These are phyloP conservation scores for Coptodon bakossiorum DNA, from an alignment of 2,113 vertebrate genomes.

Conservation along the genomic window DNA sequence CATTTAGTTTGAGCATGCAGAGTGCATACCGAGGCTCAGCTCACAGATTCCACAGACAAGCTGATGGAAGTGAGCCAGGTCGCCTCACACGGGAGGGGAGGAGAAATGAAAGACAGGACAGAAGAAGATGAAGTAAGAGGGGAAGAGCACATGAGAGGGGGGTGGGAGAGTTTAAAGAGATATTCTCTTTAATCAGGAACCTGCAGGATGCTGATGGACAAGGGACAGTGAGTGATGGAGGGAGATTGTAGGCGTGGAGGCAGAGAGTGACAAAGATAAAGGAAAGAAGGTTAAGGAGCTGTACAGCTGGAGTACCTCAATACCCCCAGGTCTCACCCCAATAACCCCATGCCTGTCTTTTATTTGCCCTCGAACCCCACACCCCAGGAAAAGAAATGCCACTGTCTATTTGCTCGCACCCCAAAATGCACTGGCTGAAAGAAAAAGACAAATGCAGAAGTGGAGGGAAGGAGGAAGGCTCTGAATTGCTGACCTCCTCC, in stretches of 20 bases:
- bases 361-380: neutral
- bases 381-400: neutral
- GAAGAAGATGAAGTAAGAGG: slow-evolving; percentile 54
- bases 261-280: slow-evolving; percentile 47
- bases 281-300: slow-evolving; percentile 6
- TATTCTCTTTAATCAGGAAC: slow-evolving; percentile 50
- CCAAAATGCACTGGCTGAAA: neutral
- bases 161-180: slow-evolving; percentile 32
- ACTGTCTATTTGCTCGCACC: neutral
- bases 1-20: slow-evolving; percentile 46
- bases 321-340: neutral
- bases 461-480: neutral
- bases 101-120: slow-evolving; percentile 42
- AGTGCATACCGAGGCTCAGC: slow-evolving; percentile 36
- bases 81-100: slow-evolving; percentile 35
- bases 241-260: slow-evolving; percentile 9
- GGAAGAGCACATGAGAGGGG: neutral
- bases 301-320: slow-evolving; percentile 57
- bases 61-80: slow-evolving; percentile 50
- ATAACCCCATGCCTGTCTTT: slow-evolving; percentile 23
- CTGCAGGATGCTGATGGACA: slow-evolving; percentile 53
- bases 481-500: slow-evolving; percentile 37
- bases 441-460: slow-evolving; percentile 28
- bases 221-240: slow-evolving; percentile 58
- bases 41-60: slow-evolving; percentile 46